These are phyloP conservation scores for Gymnoscopelus microlampas DNA, from an alignment of 2,797 vertebrate species.

Conservation along the genomic window DNA sequence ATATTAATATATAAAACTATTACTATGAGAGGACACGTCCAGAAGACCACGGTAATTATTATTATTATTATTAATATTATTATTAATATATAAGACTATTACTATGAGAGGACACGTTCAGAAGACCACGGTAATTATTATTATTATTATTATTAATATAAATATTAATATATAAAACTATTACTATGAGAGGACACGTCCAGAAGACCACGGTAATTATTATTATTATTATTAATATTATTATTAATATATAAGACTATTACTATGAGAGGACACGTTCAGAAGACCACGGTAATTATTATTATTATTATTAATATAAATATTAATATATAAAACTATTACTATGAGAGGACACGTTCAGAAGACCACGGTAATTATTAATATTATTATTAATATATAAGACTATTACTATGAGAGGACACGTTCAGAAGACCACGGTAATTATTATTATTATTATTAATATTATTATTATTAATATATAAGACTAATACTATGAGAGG, in stretches of 20 bases:
- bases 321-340: slow-evolving; percentile 56
- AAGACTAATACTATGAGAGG: slow-evolving; percentile 81
- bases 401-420: neutral
- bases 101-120: slow-evolving; percentile 84
- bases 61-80: too few species aligned
- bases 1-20: neutral
- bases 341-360: slow-evolving; percentile 84
- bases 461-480: too few species aligned
- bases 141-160: too few species aligned
- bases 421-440: neutral
- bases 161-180: too few species aligned
- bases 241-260: slow-evolving; percentile 50
- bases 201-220: neutral
- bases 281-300: slow-evolving; percentile 76
- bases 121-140: neutral
- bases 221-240: too few species aligned
- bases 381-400: too few species aligned
- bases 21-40: neutral
- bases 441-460: too few species aligned
- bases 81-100: slow-evolving; percentile 55
- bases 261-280: slow-evolving; percentile 84
- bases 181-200: neutral
- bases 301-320: too few species aligned
- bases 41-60: neutral
- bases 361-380: neutral